Base-by-base conservation (phyloP, 2,113 vertebrate genomes). In the Mixornis gularis region DNA sequence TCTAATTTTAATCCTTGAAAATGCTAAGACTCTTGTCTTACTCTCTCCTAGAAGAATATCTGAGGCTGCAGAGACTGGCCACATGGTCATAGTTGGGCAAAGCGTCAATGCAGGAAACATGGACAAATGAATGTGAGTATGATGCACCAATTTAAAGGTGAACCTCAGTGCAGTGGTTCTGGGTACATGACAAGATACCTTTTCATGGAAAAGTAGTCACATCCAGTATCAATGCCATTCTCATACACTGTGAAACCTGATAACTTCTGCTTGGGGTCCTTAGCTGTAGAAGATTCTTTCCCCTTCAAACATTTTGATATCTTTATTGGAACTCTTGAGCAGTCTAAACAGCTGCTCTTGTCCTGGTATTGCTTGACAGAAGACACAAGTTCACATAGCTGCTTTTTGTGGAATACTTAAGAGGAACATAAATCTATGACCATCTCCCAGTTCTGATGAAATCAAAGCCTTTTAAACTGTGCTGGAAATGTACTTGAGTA, bases 41-140 rank as follows among this genome's bases (percentile, higher is more conserved):
- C 48, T 69, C n/a, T 12, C 8, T 11, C 18, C 3, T 58, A 32
- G 19, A 71, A 11, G 4, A 22, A 6, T 44, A 68, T n/a, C 18
- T 48, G 59, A 59, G 17, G 3, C 32, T 69, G 19, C 22, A 49
- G 48, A 59, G n/a, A 41, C 63, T 16, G 24, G 7, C 12, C 41
- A 16, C 6, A 14, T 21, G 10, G 12, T 38, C 40, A 16, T 4
- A 48, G 30, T 2, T 30, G 51, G 13, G 11, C 6, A 48, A 34
- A 8, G 7, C 20, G 27, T 26, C 16, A 64, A 5, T 49, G 12
- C 21, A 43, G 25, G 24, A 56, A 74, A 46, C 0, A 0, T n/a
- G 21, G 40, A 9, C 12, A 60, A 51, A 38, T 32, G 11, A 64
- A 6, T 43, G 25, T 14, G 32, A 53, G 6, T 32, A 40, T 10